phyloP scores from a whole-genome alignment of 92 coral and sea anemone genomes.

The Palythoa heliodiscus region DNA sequence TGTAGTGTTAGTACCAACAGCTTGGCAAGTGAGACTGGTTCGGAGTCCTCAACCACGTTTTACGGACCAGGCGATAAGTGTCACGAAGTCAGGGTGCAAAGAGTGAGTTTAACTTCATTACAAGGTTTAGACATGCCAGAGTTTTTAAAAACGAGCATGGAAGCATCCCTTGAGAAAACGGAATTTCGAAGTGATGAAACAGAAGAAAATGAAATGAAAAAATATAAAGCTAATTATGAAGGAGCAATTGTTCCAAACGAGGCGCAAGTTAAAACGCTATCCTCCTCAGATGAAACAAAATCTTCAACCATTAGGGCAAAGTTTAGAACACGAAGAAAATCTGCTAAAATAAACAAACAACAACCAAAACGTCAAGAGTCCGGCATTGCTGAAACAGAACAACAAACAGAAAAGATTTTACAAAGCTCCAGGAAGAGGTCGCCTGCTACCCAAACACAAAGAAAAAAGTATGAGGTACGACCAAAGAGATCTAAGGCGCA shows the following conservation, averaged over 20 bases:
- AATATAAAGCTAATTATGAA: not conserved
- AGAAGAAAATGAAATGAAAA: not conserved
- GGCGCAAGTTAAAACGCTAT: not conserved
- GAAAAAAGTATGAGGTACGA: conserved; percentile 7
- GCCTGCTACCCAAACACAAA: not conserved
- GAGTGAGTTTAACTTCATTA: conserved; percentile 28
- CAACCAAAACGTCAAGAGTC: not conserved
- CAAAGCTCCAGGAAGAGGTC: conserved; percentile 15
- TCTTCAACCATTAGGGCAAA: conserved; percentile 22
- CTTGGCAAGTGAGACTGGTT: conserved; percentile 36
- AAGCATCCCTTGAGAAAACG: conserved; percentile 35
- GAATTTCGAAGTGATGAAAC: not conserved
- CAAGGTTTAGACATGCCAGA: conserved; percentile 36
- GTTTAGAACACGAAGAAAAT: conserved; percentile 18
- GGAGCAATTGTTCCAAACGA: not conserved
- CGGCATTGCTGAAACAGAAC: no score
- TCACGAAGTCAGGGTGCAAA: conserved; percentile 32
- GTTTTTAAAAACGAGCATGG: conserved; percentile 23
- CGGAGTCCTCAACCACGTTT: conserved; percentile 29
- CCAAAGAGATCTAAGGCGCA: conserved; percentile 10
- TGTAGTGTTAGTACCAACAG: conserved; percentile 28
- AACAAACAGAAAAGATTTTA: not conserved
- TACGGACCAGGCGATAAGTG: conserved; percentile 42
- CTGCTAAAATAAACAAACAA: not conserved
- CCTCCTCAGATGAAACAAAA: not conserved